Percentiles rank a stretch among this genome's conserved stretches.
These are phyloP conservation scores for Psilopsiagon aymara DNA, from an alignment of 2,113 vertebrate genomes.

Conservation along the genomic window DNA sequence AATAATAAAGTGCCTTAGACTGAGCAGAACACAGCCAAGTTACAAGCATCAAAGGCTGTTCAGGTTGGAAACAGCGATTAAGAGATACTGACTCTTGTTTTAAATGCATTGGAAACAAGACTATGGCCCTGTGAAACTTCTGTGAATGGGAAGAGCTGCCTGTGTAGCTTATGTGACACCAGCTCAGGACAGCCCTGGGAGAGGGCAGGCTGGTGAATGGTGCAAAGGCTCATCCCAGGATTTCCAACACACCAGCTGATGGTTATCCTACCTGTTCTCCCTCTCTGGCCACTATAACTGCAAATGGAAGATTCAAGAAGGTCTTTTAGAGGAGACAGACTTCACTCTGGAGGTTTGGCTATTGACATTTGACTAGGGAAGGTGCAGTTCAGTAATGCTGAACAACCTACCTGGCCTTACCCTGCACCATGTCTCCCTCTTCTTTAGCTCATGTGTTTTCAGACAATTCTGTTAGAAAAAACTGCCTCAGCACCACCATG, in stretches of 20 bases:
- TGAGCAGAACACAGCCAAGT: background rate
- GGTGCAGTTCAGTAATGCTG: background rate
- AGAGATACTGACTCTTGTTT: background rate
- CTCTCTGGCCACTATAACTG: background rate
- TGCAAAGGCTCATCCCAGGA: accelerated
- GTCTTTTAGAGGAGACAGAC: background rate
- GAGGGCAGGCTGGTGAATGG: background rate
- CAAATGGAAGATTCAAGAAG: background rate
- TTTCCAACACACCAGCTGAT: background rate
- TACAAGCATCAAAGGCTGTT: background rate
- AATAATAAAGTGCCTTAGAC: background rate
- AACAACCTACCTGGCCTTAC: background rate
- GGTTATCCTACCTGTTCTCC: background rate
- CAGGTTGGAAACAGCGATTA: background rate
- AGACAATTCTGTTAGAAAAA: background rate
- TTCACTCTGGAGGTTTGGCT: background rate
- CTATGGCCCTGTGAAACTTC: background rate
- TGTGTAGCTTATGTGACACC: accelerated
- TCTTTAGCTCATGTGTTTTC: background rate
- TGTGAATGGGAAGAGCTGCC: background rate
- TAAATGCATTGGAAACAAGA: background rate
- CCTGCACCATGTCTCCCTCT: background rate
- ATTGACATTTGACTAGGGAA: accelerated
- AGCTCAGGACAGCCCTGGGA: background rate
- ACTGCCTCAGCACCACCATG: background rate